Conservation (phyloP, 2,113 vertebrate species). For the Phalacrocorax pelagicus region DNA sequence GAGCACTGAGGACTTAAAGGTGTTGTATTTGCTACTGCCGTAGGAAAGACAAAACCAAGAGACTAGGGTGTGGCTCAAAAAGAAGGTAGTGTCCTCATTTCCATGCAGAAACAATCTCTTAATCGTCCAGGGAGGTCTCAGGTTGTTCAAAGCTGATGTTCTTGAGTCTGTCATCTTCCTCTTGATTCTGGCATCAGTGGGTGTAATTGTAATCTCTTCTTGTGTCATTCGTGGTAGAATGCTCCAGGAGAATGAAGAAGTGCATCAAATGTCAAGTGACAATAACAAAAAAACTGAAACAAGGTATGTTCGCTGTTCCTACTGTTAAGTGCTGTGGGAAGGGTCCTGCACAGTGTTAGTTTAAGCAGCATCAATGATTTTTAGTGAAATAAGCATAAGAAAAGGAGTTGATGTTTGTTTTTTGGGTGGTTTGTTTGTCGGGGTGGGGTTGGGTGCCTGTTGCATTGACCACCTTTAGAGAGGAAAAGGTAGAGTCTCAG, state of each 20-base stretch:
- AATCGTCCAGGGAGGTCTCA: background rate
- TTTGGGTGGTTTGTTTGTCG: background rate
- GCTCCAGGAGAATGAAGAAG: slow-evolving; percentile 97
- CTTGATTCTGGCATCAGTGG: background rate
- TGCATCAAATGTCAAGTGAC: slow-evolving; percentile 97
- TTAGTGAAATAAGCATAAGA: background rate
- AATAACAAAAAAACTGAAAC: slow-evolving; percentile 92
- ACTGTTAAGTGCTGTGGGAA: background rate
- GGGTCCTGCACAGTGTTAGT: background rate
- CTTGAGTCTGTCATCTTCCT: background rate
- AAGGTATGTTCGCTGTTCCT: slow-evolving; percentile 78
- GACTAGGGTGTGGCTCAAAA: background rate
- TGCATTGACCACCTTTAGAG: background rate
- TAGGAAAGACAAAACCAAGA: background rate
- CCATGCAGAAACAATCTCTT: background rate
- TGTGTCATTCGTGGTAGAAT: slow-evolving; percentile 74
- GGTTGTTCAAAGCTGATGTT: background rate
- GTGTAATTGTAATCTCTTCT: background rate
- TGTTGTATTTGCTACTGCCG: background rate
- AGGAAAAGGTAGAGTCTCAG: background rate
- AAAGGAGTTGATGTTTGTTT: background rate
- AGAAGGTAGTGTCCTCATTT: background rate
- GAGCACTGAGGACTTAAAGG: background rate
- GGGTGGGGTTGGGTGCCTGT: background rate
- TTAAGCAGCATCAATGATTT: background rate